Evolutionary conservation across 2,113 vertebrate species (phyloP).

Genomic region (Cynopterus brachyotis): DNA sequence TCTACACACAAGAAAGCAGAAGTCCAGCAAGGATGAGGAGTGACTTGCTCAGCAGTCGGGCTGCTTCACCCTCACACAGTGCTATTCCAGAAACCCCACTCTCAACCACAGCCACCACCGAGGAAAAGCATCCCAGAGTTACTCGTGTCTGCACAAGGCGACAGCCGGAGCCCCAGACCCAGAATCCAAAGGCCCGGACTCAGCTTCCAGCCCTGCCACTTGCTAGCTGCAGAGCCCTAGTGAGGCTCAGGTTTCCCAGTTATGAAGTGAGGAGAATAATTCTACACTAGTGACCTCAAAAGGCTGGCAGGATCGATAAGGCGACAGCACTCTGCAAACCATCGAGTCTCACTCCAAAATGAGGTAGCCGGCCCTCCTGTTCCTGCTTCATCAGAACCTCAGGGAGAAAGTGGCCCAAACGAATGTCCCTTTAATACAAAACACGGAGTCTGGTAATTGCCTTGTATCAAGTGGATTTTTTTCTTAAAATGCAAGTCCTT

Average conservation of each 20-base stretch:
- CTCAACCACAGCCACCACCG: neutral
- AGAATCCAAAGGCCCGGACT: neutral
- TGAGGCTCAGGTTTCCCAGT: neutral
- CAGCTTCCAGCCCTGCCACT: neutral
- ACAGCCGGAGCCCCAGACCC: neutral
- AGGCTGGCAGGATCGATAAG: neutral
- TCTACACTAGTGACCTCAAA: neutral
- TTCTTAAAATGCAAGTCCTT: neutral
- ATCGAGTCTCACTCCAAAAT: neutral
- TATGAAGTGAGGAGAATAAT: too few species aligned
- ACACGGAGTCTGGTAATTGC: neutral
- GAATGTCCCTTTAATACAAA: too few species aligned
- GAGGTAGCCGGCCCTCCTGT: fast-evolving
- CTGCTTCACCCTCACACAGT: neutral
- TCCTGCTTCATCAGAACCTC: fast-evolving
- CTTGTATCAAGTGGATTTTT: neutral
- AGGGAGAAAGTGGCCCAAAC: too few species aligned
- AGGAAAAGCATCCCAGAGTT: neutral
- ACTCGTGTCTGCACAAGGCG: neutral
- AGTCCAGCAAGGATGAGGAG: neutral
- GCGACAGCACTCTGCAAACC: too few species aligned
- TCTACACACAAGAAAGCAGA: neutral
- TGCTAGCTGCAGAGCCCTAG: neutral
- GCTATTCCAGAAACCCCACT: neutral
- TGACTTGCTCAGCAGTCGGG: neutral